Percentiles rank a stretch among this genome's conserved stretches.
These are phyloP conservation scores for Cecidostiba fungosa DNA, from an alignment of 2,888 invertebrate genomes.

Conservation along the genomic window DNA sequence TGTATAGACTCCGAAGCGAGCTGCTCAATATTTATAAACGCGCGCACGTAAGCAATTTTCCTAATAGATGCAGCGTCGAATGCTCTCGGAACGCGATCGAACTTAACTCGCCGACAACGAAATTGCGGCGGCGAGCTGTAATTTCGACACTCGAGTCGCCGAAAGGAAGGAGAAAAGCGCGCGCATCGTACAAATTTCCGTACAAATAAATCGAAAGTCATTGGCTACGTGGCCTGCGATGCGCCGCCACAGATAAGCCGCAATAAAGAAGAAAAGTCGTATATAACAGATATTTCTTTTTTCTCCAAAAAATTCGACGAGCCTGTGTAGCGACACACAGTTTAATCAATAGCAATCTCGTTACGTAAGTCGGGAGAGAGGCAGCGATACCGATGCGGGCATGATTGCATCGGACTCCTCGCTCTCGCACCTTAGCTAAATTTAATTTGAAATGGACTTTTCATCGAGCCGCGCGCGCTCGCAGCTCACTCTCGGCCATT, in stretches of 20 bases:
- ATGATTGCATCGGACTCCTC: not conserved
- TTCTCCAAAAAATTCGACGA: not conserved
- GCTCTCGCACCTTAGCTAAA: constrained; percentile 46
- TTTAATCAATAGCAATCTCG: not conserved
- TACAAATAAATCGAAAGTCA: constrained; percentile 52
- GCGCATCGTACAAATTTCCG: constrained; percentile 52
- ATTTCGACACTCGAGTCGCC: constrained; percentile 28
- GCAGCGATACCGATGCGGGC: too few relatives aligned
- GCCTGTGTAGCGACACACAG: not conserved
- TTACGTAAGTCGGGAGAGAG: constrained; percentile 2
- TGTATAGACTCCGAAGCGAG: not conserved
- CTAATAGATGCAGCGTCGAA: not conserved
- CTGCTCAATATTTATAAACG: constrained; percentile 3
- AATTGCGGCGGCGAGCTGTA: not conserved
- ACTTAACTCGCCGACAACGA: too few relatives aligned
- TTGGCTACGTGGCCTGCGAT: constrained; percentile 25
- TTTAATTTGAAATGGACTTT: constrained; percentile 62
- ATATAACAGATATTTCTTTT: not conserved
- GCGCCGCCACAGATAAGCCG: constrained; percentile 40
- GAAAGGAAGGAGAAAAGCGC: constrained; percentile 12
- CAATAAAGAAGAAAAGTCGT: constrained; percentile 56
- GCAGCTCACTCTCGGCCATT: too few relatives aligned
- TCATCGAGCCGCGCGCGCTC: constrained; percentile 58
- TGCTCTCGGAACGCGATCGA: too few relatives aligned
- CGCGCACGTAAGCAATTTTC: not conserved